Evolutionary conservation across 2,113 vertebrate species (phyloP), one percentile per base, ranked within the genome.

Genomic region (Phrynocephalus versicolor): DNA sequence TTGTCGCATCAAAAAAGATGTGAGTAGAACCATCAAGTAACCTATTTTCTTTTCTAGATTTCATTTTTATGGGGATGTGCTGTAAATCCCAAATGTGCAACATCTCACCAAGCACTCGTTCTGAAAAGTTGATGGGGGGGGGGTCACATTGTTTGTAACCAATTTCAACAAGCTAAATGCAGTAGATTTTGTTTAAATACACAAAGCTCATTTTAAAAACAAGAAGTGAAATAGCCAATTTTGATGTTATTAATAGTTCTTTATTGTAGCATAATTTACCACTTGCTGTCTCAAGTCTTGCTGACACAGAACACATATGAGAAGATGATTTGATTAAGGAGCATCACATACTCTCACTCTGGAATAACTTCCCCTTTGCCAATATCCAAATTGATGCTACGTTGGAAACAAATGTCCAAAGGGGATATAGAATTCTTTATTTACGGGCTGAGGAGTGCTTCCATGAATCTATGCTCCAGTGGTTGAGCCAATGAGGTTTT

Each of bases 321-420:
- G 55, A 91, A 70, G 4, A 39, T 71, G 41, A 79, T 35, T 81
- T 80, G 65, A n/a, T 87, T 81, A 83, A 85, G 6, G 57, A 88
- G 19, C 23, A 88, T 41, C 27, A 74, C 1, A 7, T 10, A 69
- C 64, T 60, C 55, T 16, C 14, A 69, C 64, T 60, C 55, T 16
- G 10, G 1, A 21, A 88, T 72, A 0, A 1, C 77, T 0, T 35
- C 71, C 25, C 7, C 0, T 89, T 86, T 89, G 2, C 9, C 85
- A 37, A 37, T 71, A 79, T 64, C 0, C 0, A 77, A 81, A 58
- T 10, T 78, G 62, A 72, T 2, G 76, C 57, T 12, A 65, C 81
- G 27, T 64, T 65, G 37, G 62, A 67, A 35, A 64, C 37, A 75
- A 35, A 76, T 76, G 71, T 45, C 60, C 35, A 55, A 33, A 77